A percentile compares a stretch with the other conserved stretches of the same genome.
Evolutionary conservation across 2,113 vertebrate species (phyloP).

Genomic region (Semnornis frantzii): DNA sequence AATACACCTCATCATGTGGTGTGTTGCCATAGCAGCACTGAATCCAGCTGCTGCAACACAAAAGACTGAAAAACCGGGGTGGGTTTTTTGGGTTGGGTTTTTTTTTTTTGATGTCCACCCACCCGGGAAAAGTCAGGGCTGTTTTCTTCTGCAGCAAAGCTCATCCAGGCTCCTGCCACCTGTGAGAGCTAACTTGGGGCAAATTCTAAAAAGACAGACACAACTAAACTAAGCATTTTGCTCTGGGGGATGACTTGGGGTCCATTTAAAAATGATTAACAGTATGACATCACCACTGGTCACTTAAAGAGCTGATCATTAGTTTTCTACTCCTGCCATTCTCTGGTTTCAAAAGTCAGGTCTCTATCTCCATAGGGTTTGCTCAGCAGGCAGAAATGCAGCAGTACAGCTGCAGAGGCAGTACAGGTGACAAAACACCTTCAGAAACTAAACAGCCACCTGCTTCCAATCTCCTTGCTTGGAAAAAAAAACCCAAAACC

Average conservation of each 20-base stretch:
- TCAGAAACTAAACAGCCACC: background rate
- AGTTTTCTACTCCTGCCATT: constrained; percentile 15
- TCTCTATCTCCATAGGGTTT: background rate
- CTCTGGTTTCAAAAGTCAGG: constrained; percentile 20
- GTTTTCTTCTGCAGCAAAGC: constrained; percentile 61
- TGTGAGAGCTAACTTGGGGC: constrained; percentile 20
- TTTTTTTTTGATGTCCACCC: constrained; percentile 64
- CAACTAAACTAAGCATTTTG: background rate
- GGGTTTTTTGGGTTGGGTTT: background rate
- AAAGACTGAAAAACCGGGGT: constrained; percentile 82
- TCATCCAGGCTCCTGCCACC: constrained; percentile 53
- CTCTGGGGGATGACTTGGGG: background rate
- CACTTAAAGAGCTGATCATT: constrained; percentile 12
- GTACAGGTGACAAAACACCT: background rate
- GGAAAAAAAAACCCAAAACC: background rate
- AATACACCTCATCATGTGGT: constrained; percentile 98
- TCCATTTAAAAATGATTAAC: background rate
- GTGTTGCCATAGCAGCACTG: constrained; percentile 92
- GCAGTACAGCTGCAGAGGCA: background rate
- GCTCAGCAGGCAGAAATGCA: background rate
- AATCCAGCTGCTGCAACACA: constrained; percentile 87
- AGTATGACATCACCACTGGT: constrained; percentile 3
- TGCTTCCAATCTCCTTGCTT: background rate
- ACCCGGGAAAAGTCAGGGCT: constrained; percentile 68
- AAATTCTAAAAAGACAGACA: background rate